phyloP scores from a whole-genome alignment of 2,113 vertebrate genomes.

The Eurypyga helias region DNA sequence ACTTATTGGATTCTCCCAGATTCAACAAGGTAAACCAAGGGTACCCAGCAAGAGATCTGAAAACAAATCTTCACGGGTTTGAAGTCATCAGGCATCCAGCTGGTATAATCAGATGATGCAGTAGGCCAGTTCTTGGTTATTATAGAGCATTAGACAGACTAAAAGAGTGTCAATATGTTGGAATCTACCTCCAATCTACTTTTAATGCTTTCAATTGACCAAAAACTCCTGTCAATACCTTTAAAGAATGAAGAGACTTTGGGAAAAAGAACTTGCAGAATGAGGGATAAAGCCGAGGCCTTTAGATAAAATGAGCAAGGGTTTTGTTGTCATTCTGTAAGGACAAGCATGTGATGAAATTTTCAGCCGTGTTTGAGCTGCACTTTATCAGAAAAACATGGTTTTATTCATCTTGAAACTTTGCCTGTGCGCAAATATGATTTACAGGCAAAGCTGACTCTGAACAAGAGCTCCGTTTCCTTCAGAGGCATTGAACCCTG shows the following conservation, averaged over 20 bases:
- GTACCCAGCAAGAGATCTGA: not conserved
- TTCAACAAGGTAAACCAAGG: not conserved
- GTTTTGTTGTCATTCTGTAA: not conserved
- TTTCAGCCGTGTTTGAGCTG: not conserved
- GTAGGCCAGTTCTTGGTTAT: not conserved
- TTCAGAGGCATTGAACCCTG: not conserved
- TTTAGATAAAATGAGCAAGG: not conserved
- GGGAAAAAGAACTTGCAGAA: not conserved
- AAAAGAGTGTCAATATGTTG: not conserved
- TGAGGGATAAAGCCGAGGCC: not conserved
- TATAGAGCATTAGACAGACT: not conserved
- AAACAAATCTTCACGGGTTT: not conserved
- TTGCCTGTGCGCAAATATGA: not conserved
- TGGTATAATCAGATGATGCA: slow-evolving; percentile 22
- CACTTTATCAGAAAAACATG: not conserved
- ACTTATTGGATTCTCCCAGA: not conserved
- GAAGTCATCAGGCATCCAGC: not conserved
- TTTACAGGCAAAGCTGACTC: slow-evolving; percentile 9
- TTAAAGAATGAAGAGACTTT: slow-evolving; percentile 3
- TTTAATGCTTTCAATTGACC: not conserved
- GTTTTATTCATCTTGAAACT: not conserved
- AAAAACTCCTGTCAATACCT: not conserved
- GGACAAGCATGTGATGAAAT: not conserved
- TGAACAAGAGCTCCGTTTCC: not conserved
- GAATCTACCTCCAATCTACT: not conserved